These are phyloP conservation scores for Petrocephalus sullivani DNA, from an alignment of 2,797 vertebrate genomes.

Conservation along the genomic window DNA sequence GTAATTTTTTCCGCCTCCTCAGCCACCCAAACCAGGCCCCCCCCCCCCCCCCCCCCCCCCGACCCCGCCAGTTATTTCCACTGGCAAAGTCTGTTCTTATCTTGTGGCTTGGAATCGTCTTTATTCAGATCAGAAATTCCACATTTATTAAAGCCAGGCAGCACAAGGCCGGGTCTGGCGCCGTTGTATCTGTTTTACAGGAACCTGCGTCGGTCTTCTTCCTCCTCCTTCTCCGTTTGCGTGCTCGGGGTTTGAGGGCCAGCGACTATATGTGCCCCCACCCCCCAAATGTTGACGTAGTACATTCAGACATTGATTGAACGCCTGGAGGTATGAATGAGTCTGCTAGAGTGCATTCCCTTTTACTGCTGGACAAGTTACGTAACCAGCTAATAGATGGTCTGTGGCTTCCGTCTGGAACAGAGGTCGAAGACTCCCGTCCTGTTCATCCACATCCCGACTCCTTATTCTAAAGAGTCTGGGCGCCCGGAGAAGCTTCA, in stretches of 20 bases:
- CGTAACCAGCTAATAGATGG: not conserved
- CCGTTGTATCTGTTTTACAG: not conserved
- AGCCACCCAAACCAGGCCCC: too few relatives aligned
- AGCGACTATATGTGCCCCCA: not conserved
- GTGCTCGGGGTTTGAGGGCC: not conserved
- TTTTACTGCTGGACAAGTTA: not conserved
- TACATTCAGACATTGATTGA: not conserved
- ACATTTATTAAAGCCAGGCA: conserved; percentile 11
- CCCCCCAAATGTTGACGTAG: not conserved
- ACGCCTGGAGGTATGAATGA: not conserved
- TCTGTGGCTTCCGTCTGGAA: not conserved
- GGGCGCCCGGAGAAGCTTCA: not conserved
- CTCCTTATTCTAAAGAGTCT: not conserved
- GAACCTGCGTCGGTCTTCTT: not conserved
- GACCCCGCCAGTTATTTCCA: not conserved
- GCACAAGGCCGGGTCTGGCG: not conserved
- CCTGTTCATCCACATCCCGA: not conserved
- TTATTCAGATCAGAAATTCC: conserved; percentile 1
- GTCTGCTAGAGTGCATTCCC: not conserved
- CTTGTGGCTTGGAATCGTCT: conserved; percentile 10
- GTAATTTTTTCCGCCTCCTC: too few relatives aligned
- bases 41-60: too few relatives aligned
- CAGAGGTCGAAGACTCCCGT: not conserved
- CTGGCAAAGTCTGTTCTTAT: conserved; percentile 6
- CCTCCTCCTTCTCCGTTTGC: not conserved